A percentile compares a stretch with the other conserved stretches of the same genome.
Conservation (phyloP, 2,888 invertebrate genomes). For the Eristalinus sepulchralis region DNA sequence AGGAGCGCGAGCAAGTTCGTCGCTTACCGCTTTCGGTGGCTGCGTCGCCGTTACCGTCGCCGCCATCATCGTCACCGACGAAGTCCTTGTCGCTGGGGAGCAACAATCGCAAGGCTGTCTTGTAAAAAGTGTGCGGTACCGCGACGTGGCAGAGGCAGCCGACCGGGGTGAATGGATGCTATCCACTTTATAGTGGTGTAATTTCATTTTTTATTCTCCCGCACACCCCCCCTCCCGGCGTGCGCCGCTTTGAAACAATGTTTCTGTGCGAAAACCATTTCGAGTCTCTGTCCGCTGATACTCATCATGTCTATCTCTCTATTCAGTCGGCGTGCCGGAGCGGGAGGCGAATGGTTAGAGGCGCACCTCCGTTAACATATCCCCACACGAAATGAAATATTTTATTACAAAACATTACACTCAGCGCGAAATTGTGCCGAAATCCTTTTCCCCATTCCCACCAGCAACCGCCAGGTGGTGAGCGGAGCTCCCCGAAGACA, state of each 20-base stretch:
- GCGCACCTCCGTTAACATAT: conserved; percentile 17
- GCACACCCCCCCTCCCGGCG: not conserved
- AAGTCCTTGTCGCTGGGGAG: conserved; percentile 30
- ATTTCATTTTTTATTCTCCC: conserved; percentile 66
- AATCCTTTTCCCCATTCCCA: conserved; percentile 27
- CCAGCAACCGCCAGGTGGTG: not conserved
- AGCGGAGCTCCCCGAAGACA: not conserved
- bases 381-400: conserved; percentile 51
- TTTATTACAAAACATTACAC: conserved; percentile 54
- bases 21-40: conserved; percentile 8
- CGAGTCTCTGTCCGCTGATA: not conserved
- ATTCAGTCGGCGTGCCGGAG: not conserved
- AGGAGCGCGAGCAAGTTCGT: conserved; percentile 10
- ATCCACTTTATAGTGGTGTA: conserved; percentile 68
- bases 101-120: conserved; percentile 55
- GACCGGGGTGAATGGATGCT: conserved; percentile 23
- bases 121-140: conserved; percentile 39
- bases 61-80: not conserved
- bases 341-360: not conserved
- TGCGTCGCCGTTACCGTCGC: not conserved
- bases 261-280: conserved; percentile 48
- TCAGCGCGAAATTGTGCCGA: conserved; percentile 44
- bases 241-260: conserved; percentile 29
- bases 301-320: conserved; percentile 21
- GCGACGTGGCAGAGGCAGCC: not conserved